phyloP scores from a whole-genome alignment of 2,888 invertebrate species.

The Drosophila anceps region DNA sequence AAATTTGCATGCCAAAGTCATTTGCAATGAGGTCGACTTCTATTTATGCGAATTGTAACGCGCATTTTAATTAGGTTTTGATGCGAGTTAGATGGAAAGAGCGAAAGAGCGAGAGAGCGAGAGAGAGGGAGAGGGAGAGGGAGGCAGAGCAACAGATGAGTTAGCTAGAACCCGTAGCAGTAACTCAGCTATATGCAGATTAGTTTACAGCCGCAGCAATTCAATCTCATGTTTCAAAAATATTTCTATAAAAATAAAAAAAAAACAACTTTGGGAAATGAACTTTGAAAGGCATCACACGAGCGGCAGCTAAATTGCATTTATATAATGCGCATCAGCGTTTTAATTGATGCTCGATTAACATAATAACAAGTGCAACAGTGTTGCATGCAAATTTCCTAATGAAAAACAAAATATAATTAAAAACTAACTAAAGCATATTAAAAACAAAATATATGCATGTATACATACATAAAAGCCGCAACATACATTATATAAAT shows the following conservation, averaged over 20 bases:
- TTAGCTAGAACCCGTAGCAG: slow-evolving; percentile 4
- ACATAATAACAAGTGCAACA: slow-evolving; percentile 45
- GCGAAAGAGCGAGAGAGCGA: not conserved
- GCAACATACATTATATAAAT: slow-evolving; percentile 5
- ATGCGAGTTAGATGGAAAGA: not conserved
- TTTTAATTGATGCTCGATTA: slow-evolving; percentile 19
- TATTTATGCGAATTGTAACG: slow-evolving; percentile 66
- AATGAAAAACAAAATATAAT: slow-evolving; percentile 4
- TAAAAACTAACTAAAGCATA: not conserved
- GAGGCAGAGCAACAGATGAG: not conserved
- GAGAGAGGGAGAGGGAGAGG: not conserved
- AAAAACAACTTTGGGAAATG: slow-evolving; percentile 45
- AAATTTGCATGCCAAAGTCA: slow-evolving; percentile 65
- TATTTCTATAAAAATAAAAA: slow-evolving; percentile 22
- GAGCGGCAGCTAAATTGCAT: slow-evolving; percentile 35
- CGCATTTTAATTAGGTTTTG: slow-evolving; percentile 73
- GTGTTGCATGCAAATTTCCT: slow-evolving; percentile 9
- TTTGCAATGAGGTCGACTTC: slow-evolving; percentile 58
- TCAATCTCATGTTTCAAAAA: slow-evolving; percentile 7
- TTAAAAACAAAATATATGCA: not conserved
- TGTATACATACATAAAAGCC: not conserved
- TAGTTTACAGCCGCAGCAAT: slow-evolving; percentile 18
- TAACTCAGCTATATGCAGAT: slow-evolving; percentile 22
- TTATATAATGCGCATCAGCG: not conserved
- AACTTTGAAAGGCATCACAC: slow-evolving; percentile 50